Evolutionary conservation across 2,113 vertebrate species (phyloP).

Genomic region (Clarias batrachus): DNA sequence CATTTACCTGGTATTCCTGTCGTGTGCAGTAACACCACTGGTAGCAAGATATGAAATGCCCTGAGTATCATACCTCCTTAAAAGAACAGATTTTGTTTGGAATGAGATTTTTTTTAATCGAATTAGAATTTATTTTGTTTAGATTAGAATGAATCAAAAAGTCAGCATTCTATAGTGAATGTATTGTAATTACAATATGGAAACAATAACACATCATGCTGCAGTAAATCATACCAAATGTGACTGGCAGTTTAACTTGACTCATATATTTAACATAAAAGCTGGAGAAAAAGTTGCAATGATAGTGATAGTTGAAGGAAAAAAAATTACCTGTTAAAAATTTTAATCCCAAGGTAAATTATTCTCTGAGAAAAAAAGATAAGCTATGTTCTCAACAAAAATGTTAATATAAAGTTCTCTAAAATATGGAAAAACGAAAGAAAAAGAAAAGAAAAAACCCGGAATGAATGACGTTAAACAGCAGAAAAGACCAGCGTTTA

Average conservation of each 20-base stretch:
- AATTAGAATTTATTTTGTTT: no score
- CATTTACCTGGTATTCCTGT: slow-evolving; percentile 76
- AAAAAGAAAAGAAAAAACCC: background rate
- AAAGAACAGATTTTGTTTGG: slow-evolving; percentile 46
- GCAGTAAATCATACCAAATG: background rate
- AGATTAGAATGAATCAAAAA: background rate
- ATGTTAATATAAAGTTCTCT: slow-evolving; percentile 9
- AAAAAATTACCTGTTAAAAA: slow-evolving; percentile 12
- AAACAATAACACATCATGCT: background rate
- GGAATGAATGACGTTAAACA: background rate
- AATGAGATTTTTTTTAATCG: no score
- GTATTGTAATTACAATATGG: background rate
- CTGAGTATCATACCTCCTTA: slow-evolving; percentile 79
- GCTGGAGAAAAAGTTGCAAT: background rate
- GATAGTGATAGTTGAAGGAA: background rate
- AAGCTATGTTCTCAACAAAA: slow-evolving; percentile 25
- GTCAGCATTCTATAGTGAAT: background rate
- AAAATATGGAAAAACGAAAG: slow-evolving; percentile 24
- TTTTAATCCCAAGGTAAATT: background rate
- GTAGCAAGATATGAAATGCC: slow-evolving; percentile 74
- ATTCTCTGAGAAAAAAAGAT: slow-evolving; percentile 20
- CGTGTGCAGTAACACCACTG: slow-evolving; percentile 71
- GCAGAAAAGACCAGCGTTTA: background rate
- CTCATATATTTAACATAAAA: background rate
- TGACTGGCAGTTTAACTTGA: background rate